Evolutionary conservation across 1,140 invertebrate genomes (phyloP), one percentile per base, ranked within the genome.

Genomic region (Brachionus rubens): DNA sequence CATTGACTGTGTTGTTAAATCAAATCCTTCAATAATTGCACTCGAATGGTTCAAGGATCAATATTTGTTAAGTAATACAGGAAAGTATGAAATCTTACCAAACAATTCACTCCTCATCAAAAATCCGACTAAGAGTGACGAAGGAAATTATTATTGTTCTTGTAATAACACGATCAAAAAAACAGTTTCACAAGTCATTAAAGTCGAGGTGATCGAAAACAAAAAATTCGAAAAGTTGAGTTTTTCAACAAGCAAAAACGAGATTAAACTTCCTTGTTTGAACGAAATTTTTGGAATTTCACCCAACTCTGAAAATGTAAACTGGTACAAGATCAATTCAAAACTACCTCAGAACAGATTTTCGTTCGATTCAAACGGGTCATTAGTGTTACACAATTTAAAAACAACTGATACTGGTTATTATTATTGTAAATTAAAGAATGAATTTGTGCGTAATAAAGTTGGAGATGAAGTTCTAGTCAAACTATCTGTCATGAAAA

Each of bases 41-140:
- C 50, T 72, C 30, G 68, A 72, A 46, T 72, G 68, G 68, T 72
- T 72, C 26, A 72, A 72, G 24, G 68, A 72, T 50, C 28, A 54
- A 40, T 54, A 50, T 54, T 72, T 72, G 16, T 21, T 72, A 19
- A 72, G 68, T 10, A 72, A 72, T 9, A 54, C 46, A 72, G 19
- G 28, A 1, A 72, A 72, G 36, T 72, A 72, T 30, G n/a, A 72
- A 52, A 54, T 72, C n/a, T 48, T 72, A 50, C 16, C 46, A 30
- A 72, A 72, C n/a, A 72, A 72, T 50, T 72, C 68, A 24, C 41
- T 72, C 14, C 3, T 72, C 19, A 72, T 72, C n/a, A 48, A 24
- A 24, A 33, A 72, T 72, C 28, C 36, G 3, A 14, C 14, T 26
- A 54, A 9, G 33, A 12, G 19, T 3, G 50, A 54, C 40, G 10